phyloP scores from a whole-genome alignment of 2,888 invertebrate genomes.

The Sinhomidia bicolor region DNA sequence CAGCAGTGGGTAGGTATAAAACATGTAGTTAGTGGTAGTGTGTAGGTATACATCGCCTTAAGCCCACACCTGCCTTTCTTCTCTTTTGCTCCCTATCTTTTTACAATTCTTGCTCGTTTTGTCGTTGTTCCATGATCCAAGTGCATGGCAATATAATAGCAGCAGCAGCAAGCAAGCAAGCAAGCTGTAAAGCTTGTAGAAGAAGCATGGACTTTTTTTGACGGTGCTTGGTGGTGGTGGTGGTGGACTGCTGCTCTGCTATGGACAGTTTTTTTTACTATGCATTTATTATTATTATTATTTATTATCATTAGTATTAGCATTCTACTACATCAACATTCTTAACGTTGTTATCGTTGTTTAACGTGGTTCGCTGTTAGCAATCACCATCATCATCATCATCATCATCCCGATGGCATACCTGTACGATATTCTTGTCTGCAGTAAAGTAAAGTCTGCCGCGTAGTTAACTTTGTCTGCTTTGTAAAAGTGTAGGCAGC shows the following conservation, averaged over 20 bases:
- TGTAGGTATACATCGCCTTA: neutral
- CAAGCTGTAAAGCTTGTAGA: neutral
- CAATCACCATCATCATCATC: neutral
- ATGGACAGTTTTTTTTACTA: conserved; percentile 35
- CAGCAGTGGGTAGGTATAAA: conserved; percentile 15
- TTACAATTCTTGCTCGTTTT: conserved; percentile 18
- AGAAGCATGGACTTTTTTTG: neutral
- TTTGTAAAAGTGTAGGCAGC: neutral
- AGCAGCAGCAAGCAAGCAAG: too few relatives aligned
- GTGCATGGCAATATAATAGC: too few relatives aligned
- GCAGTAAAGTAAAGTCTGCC: neutral
- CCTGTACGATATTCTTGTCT: conserved; percentile 1
- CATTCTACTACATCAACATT: conserved; percentile 15
- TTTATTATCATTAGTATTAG: too few relatives aligned
- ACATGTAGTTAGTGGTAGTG: neutral
- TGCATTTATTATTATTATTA: conserved; percentile 37
- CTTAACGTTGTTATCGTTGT: conserved; percentile 15
- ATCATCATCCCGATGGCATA: conserved; percentile 21
- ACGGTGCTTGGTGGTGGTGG: neutral
- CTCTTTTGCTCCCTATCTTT: neutral
- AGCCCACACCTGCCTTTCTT: conserved; percentile 49
- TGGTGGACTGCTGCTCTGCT: neutral
- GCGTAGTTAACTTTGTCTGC: conserved; percentile 25
- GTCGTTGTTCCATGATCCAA: conserved; percentile 30
- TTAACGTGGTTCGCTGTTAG: conserved; percentile 30